These are phyloP conservation scores for Zaprionus lineosus DNA, from an alignment of 2,888 invertebrate species.

Conservation along the genomic window DNA sequence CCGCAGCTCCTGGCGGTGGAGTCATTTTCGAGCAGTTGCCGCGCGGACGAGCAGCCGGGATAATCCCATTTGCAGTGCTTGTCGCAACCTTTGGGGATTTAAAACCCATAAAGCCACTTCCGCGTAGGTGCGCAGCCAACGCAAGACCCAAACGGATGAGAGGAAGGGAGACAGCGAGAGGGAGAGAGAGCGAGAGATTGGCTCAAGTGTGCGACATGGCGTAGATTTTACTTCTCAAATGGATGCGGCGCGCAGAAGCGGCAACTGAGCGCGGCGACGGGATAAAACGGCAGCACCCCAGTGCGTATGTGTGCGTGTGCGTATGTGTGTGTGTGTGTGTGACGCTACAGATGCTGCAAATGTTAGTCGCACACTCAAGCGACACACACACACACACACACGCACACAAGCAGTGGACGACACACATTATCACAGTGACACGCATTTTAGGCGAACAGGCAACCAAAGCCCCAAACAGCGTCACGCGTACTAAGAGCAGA, in stretches of 20 bases:
- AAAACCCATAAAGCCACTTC: slow-evolving; percentile 4
- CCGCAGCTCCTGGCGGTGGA: slow-evolving; percentile 7
- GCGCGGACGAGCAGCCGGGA: no score
- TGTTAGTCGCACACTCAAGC: slow-evolving; percentile 36
- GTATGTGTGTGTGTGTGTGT: neutral
- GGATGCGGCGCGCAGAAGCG: slow-evolving; percentile 73
- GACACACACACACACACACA: slow-evolving; percentile 10
- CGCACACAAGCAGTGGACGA: slow-evolving; percentile 19
- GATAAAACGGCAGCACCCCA: no score
- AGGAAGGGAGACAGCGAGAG: neutral
- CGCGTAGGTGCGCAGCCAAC: no score
- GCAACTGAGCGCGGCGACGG: neutral
- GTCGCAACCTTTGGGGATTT: slow-evolving; percentile 34
- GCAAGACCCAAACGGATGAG: no score
- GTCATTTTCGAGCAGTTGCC: slow-evolving; percentile 28
- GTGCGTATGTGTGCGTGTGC: neutral
- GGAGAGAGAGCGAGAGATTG: slow-evolving; percentile 54
- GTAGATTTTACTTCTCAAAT: slow-evolving; percentile 82
- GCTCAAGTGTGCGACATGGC: slow-evolving; percentile 73
- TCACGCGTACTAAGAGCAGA: slow-evolving; percentile 57
- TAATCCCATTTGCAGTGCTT: slow-evolving; percentile 45
- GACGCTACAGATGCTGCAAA: slow-evolving; percentile 19
- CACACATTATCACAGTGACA: slow-evolving; percentile 75
- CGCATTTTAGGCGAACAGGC: slow-evolving; percentile 78
- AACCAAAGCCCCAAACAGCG: slow-evolving; percentile 64